Conservation (phyloP, 2,797 vertebrate species). For the Onychomys arenicola region DNA sequence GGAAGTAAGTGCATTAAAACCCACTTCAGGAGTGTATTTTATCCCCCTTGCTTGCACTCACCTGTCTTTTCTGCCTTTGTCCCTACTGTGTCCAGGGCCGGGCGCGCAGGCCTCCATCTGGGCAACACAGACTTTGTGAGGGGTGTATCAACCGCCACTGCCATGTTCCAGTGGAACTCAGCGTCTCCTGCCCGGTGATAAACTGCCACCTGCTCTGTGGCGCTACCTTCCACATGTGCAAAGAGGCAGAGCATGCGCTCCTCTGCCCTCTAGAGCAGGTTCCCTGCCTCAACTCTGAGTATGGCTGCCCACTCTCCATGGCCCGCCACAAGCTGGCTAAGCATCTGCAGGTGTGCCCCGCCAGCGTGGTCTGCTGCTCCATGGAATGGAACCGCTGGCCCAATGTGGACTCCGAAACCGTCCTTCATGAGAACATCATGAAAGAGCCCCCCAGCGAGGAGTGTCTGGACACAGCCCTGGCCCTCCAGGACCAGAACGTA, state of each 20-base stretch:
- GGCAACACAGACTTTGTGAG: slow-evolving; percentile 94
- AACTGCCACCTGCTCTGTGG: slow-evolving; percentile 92
- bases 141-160: slow-evolving; percentile 93
- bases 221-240: slow-evolving; percentile 96
- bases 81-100: slow-evolving; percentile 84
- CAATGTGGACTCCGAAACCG: slow-evolving; percentile 88
- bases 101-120: slow-evolving; percentile 76
- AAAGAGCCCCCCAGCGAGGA: slow-evolving; percentile 85
- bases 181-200: slow-evolving; percentile 90
- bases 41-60: neutral
- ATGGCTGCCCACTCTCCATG: slow-evolving; percentile 94
- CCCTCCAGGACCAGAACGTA: slow-evolving; percentile 93
- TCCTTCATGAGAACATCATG: slow-evolving; percentile 90
- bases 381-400: slow-evolving; percentile 97
- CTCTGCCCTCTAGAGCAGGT: slow-evolving; percentile 95
- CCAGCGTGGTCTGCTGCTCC: slow-evolving; percentile 95
- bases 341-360: slow-evolving; percentile 94
- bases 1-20: slow-evolving; percentile 57
- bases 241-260: slow-evolving; percentile 94
- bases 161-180: slow-evolving; percentile 84
- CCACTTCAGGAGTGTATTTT: slow-evolving; percentile 56
- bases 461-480: slow-evolving; percentile 92
- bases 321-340: slow-evolving; percentile 91
- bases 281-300: slow-evolving; percentile 93
- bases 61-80: slow-evolving; percentile 58